Evolutionary conservation across 2,888 invertebrate genomes (phyloP).

Genomic region (Melanchra persicariae): DNA sequence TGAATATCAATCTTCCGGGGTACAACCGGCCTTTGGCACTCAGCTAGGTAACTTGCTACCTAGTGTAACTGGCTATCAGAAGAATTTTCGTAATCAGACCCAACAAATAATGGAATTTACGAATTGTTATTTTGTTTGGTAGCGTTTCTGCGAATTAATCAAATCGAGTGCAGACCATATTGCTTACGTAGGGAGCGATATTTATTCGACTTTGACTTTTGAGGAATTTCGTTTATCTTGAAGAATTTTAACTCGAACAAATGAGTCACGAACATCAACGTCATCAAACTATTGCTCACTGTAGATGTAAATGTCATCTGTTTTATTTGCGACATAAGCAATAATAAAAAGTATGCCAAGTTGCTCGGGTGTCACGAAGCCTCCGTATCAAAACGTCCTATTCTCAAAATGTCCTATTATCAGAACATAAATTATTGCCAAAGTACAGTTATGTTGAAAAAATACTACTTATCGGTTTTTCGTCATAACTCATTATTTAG

Average conservation of each 20-base stretch:
- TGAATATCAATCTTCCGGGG: no score
- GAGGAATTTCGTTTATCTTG: conserved; percentile 29
- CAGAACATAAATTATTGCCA: no score
- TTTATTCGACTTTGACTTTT: conserved; percentile 18
- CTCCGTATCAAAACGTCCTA: no score
- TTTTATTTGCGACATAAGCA: neutral
- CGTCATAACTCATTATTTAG: no score
- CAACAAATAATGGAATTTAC: neutral
- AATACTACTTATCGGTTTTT: no score
- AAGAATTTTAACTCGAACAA: conserved; percentile 1
- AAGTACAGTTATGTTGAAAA: no score
- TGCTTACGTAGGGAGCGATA: neutral
- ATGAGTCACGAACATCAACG: conserved; percentile 23
- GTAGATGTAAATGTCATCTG: neutral
- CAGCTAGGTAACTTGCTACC: no score
- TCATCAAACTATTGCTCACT: neutral
- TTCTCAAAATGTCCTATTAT: no score
- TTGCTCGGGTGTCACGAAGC: no score
- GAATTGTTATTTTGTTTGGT: neutral
- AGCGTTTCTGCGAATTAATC: neutral
- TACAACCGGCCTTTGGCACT: neutral
- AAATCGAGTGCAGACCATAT: conserved; percentile 3
- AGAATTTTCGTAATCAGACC: neutral
- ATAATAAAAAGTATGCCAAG: neutral
- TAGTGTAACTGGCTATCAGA: neutral